Percentiles rank a stretch among this genome's conserved stretches.
Evolutionary conservation across 2,113 vertebrate species (phyloP).

Genomic region (Pleuronectes platessa): DNA sequence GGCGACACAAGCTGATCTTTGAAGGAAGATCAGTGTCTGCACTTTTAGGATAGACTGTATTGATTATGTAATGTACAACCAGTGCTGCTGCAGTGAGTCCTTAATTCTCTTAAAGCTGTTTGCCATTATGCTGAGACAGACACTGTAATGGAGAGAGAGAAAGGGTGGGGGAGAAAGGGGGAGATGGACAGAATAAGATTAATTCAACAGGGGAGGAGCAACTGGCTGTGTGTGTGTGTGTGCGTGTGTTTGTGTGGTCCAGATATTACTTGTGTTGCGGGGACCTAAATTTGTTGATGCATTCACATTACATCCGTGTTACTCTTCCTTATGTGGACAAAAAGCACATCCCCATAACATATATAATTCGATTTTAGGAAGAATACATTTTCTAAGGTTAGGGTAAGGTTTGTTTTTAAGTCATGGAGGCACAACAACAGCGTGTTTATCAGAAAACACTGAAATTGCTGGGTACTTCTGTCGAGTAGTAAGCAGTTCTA

Average conservation of each 20-base stretch:
- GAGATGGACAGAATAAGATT: constrained; percentile 37
- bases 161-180: background rate
- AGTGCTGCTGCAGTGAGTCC: constrained; percentile 50
- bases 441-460: too few relatives aligned
- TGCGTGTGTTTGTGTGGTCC: background rate
- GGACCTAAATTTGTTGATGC: background rate
- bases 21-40: constrained; percentile 24
- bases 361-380: too few relatives aligned
- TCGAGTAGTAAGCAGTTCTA: too few relatives aligned
- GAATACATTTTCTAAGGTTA: background rate
- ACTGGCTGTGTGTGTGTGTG: background rate
- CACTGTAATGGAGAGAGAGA: constrained; percentile 37
- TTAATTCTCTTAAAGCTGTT: constrained; percentile 65
- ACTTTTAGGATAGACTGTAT: constrained; percentile 61
- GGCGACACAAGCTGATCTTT: too few relatives aligned
- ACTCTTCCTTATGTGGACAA: too few relatives aligned
- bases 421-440: too few relatives aligned
- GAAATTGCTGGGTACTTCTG: too few relatives aligned
- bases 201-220: constrained; percentile 13
- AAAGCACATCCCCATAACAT: too few relatives aligned
- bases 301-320: too few relatives aligned
- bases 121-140: constrained; percentile 66
- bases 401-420: background rate
- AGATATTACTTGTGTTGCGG: background rate
- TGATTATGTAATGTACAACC: constrained; percentile 71